Conservation (phyloP, 2,797 vertebrate species). For the Myotis planiceps region DNA sequence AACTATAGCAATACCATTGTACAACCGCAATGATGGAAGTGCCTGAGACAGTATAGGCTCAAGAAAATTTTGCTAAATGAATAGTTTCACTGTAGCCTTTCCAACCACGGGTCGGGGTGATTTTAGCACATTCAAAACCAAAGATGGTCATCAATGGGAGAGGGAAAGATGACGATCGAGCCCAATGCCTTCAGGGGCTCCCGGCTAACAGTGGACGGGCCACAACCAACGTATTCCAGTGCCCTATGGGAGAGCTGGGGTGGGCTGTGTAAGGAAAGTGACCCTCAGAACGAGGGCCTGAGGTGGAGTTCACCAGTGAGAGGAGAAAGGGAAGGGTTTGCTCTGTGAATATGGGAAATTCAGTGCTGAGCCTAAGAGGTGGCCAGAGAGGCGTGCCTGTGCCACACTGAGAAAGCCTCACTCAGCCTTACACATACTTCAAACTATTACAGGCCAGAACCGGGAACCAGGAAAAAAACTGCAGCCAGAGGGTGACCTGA, state of each 20-base stretch:
- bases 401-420: rapidly evolving
- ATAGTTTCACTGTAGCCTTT: background rate
- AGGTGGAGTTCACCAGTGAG: background rate
- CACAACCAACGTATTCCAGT: background rate
- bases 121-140: background rate
- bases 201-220: background rate
- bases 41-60: background rate
- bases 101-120: background rate
- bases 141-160: background rate
- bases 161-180: background rate
- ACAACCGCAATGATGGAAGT: background rate
- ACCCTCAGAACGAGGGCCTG: background rate
- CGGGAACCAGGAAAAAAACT: background rate
- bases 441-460: background rate
- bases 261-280: background rate
- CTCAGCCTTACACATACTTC: background rate
- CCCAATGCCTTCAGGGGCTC: background rate
- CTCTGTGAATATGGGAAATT: background rate
- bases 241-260: background rate
- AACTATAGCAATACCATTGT: background rate
- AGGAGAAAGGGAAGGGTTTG: background rate
- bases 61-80: background rate
- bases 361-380: rapidly evolving
- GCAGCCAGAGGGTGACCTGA: background rate
- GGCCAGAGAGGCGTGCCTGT: background rate